These are phyloP conservation scores for Philaenus spumarius DNA, from an alignment of 1,140 invertebrate genomes.

Conservation along the genomic window DNA sequence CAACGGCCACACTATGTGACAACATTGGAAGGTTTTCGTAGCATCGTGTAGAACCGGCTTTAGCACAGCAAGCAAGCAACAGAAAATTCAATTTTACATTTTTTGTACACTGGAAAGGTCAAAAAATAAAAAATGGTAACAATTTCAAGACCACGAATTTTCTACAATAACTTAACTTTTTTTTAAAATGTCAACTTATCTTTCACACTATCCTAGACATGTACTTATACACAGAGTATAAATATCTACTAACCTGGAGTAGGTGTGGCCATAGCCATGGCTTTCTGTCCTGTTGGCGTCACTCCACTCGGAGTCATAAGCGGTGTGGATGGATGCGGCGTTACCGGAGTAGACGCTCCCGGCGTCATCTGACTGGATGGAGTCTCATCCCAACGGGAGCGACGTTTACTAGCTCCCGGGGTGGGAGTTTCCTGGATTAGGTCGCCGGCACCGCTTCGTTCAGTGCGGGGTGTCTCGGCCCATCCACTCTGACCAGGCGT, in stretches of 20 bases:
- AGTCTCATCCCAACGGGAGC: conserved; percentile 97
- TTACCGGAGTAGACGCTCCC: conserved; percentile 53
- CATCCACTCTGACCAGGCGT: conserved; percentile 95
- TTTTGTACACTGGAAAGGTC: too few species aligned
- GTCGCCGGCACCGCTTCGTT: conserved; percentile 65
- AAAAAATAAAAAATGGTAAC: too few species aligned
- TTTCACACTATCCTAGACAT: too few species aligned
- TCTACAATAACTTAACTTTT: too few species aligned
- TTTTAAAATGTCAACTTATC: too few species aligned
- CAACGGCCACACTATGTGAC: too few species aligned
- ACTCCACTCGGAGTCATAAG: conserved; percentile 50
- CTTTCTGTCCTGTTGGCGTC: conserved; percentile 93
- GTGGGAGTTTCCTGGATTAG: conserved; percentile 80
- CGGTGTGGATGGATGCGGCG: conserved; percentile 55
- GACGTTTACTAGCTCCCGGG: conserved; percentile 84
- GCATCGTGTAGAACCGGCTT: too few species aligned
- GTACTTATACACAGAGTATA: too few species aligned
- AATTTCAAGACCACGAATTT: too few species aligned
- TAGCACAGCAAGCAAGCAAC: too few species aligned
- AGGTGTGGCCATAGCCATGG: conserved; percentile 97
- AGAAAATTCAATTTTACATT: too few species aligned
- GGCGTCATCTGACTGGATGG: conserved; percentile 47
- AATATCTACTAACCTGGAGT: conserved; percentile 65
- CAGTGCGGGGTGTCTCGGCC: conserved; percentile 95
- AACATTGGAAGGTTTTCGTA: too few species aligned